Conservation (phyloP, 2,888 invertebrate species). For the Cheilosia vernalis region DNA sequence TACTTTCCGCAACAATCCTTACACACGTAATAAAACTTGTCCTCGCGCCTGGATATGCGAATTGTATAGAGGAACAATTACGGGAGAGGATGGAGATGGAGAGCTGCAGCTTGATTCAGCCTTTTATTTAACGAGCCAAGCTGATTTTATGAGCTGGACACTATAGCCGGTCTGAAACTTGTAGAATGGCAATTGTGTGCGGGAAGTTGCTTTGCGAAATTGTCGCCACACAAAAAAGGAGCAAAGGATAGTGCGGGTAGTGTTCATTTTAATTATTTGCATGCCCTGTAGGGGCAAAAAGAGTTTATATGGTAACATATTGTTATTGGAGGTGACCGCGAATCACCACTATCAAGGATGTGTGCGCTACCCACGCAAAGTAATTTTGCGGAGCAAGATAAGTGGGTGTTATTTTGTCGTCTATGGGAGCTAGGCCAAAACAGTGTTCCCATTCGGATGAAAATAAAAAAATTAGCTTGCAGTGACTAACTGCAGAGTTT, state of each 20-base stretch:
- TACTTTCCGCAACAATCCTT: slow-evolving; percentile 65
- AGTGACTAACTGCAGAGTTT: not conserved
- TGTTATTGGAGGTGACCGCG: slow-evolving; percentile 49
- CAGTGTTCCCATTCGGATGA: not conserved
- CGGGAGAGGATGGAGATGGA: not conserved
- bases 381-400: slow-evolving; percentile 21
- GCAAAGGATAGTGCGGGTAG: slow-evolving; percentile 9
- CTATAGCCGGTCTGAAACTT: slow-evolving; percentile 28
- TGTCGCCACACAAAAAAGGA: slow-evolving; percentile 36
- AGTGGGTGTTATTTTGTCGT: slow-evolving; percentile 13
- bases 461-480: not conserved
- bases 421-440: slow-evolving; percentile 6
- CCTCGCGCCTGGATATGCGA: slow-evolving; percentile 55
- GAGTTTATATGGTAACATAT: slow-evolving; percentile 65
- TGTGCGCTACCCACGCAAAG: slow-evolving; percentile 35
- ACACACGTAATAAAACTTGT: slow-evolving; percentile 68
- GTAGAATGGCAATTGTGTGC: slow-evolving; percentile 57
- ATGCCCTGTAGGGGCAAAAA: slow-evolving; percentile 11
- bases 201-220: slow-evolving; percentile 31
- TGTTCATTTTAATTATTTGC: slow-evolving; percentile 59
- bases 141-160: slow-evolving; percentile 59
- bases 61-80: slow-evolving; percentile 11
- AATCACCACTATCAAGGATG: slow-evolving; percentile 45
- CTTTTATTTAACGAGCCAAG: slow-evolving; percentile 27
- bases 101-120: not conserved